phyloP scores from a whole-genome alignment of 2,113 vertebrate genomes.

The Neomonachus schauinslandi region DNA sequence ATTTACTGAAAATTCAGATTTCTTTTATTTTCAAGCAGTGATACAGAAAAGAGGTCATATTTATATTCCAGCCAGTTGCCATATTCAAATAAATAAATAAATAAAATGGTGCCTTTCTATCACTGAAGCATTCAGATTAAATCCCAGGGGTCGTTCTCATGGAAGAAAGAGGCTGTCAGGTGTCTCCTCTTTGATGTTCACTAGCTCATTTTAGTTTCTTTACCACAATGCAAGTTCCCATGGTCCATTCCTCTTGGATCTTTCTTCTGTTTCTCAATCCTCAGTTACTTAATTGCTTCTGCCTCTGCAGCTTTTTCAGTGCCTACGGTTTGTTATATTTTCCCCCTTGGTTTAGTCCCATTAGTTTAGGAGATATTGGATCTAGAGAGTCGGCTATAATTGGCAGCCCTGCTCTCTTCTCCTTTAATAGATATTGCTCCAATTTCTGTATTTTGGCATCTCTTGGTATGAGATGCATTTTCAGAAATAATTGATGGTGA shows the following conservation, averaged over 20 bases:
- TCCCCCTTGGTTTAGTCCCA: not conserved
- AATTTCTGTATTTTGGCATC: not conserved
- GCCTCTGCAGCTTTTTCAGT: not conserved
- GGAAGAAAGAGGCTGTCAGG: not conserved
- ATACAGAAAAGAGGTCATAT: slow-evolving; percentile 46
- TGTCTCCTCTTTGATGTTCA: slow-evolving; percentile 41
- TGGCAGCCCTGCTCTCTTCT: not conserved
- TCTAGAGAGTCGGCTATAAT: not conserved
- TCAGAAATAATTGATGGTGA: slow-evolving; percentile 44
- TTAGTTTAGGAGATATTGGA: not conserved
- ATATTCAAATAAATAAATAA: slow-evolving; percentile 20
- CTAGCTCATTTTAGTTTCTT: slow-evolving; percentile 36
- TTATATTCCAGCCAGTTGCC: slow-evolving; percentile 44
- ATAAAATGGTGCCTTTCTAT: slow-evolving; percentile 18
- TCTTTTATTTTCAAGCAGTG: slow-evolving; percentile 33
- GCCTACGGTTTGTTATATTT: not conserved
- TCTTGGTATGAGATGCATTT: slow-evolving; percentile 20
- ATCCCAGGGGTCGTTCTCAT: not conserved
- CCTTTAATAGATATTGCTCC: not conserved
- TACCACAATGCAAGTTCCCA: not conserved
- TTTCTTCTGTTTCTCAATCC: not conserved
- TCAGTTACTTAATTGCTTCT: slow-evolving; percentile 1
- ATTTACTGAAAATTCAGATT: slow-evolving; percentile 45
- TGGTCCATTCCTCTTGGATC: not conserved
- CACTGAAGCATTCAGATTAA: not conserved